Conservation (phyloP, 30 jellyfish, hydroid and myxozoan species). For the Aurelia aurita region DNA sequence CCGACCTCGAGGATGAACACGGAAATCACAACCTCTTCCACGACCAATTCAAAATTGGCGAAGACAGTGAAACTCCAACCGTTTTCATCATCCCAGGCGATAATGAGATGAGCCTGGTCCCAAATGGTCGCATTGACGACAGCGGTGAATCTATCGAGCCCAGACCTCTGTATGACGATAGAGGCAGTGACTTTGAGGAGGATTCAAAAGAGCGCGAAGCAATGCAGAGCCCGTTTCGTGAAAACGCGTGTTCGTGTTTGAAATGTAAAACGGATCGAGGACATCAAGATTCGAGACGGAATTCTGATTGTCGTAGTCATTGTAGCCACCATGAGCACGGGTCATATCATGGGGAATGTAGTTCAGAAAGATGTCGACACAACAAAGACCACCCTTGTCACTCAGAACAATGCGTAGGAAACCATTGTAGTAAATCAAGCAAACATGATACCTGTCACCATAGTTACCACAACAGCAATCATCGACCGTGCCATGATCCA, state of each 20-base stretch:
- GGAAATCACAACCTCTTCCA: constrained; percentile 11
- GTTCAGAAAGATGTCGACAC: constrained; percentile 44
- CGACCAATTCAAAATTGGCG: constrained; percentile 40
- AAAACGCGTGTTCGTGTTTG: constrained; percentile 20
- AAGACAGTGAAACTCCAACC: constrained; percentile 57
- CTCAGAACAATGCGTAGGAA: constrained; percentile 21
- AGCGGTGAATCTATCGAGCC: constrained; percentile 48
- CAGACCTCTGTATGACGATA: constrained; percentile 48
- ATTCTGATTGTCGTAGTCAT: constrained; percentile 22
- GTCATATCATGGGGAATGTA: constrained; percentile 44
- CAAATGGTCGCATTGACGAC: constrained; percentile 64
- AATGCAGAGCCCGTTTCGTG: constrained; percentile 27
- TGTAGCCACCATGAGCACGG: constrained; percentile 53
- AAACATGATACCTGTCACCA: constrained; percentile 46
- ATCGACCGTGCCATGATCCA: constrained; percentile 42
- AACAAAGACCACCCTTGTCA: constrained; percentile 47
- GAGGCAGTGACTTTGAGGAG: constrained; percentile 35
- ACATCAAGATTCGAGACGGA: constrained; percentile 42
- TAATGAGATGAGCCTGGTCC: constrained; percentile 30
- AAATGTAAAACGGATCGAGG: constrained; percentile 37
- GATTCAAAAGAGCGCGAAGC: constrained; percentile 22
- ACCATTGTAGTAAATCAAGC: constrained; percentile 36
- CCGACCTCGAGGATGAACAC: constrained; percentile 45
- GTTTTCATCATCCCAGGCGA: constrained; percentile 65
- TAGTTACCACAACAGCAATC: constrained; percentile 24